Evolutionary conservation across 2,113 vertebrate species (phyloP).

Genomic region (Fukomys damarensis): DNA sequence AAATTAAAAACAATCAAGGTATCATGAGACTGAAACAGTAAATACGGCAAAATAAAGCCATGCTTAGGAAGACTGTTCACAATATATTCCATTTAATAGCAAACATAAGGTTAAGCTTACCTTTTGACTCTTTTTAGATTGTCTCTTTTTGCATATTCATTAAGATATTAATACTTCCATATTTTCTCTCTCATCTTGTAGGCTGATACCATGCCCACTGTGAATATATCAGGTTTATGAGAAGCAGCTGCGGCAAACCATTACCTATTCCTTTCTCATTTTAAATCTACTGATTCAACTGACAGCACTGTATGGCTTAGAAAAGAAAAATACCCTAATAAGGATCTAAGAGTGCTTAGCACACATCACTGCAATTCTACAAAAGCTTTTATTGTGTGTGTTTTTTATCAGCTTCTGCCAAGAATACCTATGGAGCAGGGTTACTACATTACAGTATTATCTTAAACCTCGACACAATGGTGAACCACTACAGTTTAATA

Average conservation of each 20-base stretch:
- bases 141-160: neutral
- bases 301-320: neutral
- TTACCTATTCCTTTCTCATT: constrained; percentile 11
- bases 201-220: neutral
- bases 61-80: neutral
- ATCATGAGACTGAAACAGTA: neutral
- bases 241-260: neutral
- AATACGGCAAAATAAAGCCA: neutral
- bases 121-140: neutral
- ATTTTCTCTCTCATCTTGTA: neutral
- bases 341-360: constrained; percentile 44
- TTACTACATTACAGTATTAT: constrained; percentile 57
- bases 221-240: neutral
- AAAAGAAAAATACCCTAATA: constrained; percentile 58
- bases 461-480: constrained; percentile 51
- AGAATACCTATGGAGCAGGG: constrained; percentile 28
- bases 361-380: constrained; percentile 62
- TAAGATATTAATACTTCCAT: neutral
- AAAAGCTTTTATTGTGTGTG: constrained; percentile 59
- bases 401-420: constrained; percentile 66
- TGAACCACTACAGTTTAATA: constrained; percentile 48
- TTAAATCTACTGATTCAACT: constrained; percentile 48
- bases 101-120: neutral
- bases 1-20: neutral
- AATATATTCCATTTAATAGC: neutral